Base-by-base conservation (phyloP, 1,140 invertebrate genomes). In the Carcinoscorpius rotundicauda region DNA sequence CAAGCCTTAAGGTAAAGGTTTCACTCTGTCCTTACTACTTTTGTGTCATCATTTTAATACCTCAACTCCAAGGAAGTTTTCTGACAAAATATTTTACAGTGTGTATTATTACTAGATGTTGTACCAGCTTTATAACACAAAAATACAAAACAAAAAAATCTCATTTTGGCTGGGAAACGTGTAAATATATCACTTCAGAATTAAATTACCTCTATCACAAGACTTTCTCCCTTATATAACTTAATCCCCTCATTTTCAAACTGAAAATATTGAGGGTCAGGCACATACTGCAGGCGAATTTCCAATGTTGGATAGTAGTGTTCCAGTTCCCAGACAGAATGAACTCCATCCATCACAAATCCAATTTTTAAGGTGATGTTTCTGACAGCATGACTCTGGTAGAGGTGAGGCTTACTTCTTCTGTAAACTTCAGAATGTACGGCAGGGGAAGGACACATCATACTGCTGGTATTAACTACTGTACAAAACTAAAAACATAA, bases 321-420 rank as follows among this genome's bases (percentile, higher is more conserved):
- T 66, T 91, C 87, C 59, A 97, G 80, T 76, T 97, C 89, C 64
- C 85, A 81, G 52, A 97, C 91, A 4, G 85, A 83, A 72, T 88
- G 83, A 0, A 98, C 95, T 76, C 90, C 89, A 73, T 98, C 96
- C 95, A 98, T 98, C 4, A 91, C 82, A 77, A 98, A 97, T 10
- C 89, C 93, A 65, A 97, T 85, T 71, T 80, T 77, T 3, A 81
- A 69, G 29, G 69, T 71, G 29, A 80, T 71, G 61, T 72, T 73
- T 60, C 73, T 75, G n/a, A 72, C 73, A 61, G 60, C 66, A 64
- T 58, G 62, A 6, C 56, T 55, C 10, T 61, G 60, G 5, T 67
- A 52, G 10, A 52, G 59, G 5, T 58, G 63, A 9, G 60, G 51
- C 4, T 56, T 29, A 29, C 29, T 29, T 29, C 29, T 29, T 29